Base-by-base conservation (phyloP, 2,888 invertebrate genomes). In the Drosophila picticornis region DNA sequence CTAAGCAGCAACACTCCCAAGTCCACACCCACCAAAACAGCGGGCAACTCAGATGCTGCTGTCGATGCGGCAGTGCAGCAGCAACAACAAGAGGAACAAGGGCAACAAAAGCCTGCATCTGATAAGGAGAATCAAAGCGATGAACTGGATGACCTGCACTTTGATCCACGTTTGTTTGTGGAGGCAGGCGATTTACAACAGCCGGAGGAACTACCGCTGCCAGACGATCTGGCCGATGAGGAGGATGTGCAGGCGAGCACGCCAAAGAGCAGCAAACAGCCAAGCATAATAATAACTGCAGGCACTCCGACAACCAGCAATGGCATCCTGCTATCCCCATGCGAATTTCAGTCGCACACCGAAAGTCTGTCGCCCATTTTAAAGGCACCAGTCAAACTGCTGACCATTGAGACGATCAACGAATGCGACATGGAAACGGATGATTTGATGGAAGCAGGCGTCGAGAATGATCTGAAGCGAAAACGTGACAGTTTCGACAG, bases 401-500 rank as follows among this genome's bases (percentile, higher is more conserved):
- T 78, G n/a, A 55, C 81, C 2, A 84, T 79, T n/a, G 81, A 75
- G 40, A 87, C 77, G 0, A 84, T 83, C 40, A 79, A 81, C 43
- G 85, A 90, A n/a, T 84, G 88, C 32, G 88, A 82, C 40, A 70
- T 86, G 71, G 82, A 75, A 51, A 62, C 77, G 34, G 91, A 88
- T 50, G 81, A 91, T 16, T 75, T 85, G 48, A 71, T 81, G 22
- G 72, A 80, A 9, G 38, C 68, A 0, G 94, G 94, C 56, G 94
- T 94, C 9, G 88, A 89, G 29, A 83, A 86, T 31, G 91, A 92
- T 9, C 66, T 92, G 38, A 93, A 93, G 72, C 91, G 93, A 9
- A 93, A 93, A 72, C 91, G 93, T 22, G 92, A 92, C 36, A 93
- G 93, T 72, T 90, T 92, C 40, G 93, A 93, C 75, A 93, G 90